Base-by-base conservation (phyloP, 2,888 invertebrate genomes). In the Hyppa rectilinea region DNA sequence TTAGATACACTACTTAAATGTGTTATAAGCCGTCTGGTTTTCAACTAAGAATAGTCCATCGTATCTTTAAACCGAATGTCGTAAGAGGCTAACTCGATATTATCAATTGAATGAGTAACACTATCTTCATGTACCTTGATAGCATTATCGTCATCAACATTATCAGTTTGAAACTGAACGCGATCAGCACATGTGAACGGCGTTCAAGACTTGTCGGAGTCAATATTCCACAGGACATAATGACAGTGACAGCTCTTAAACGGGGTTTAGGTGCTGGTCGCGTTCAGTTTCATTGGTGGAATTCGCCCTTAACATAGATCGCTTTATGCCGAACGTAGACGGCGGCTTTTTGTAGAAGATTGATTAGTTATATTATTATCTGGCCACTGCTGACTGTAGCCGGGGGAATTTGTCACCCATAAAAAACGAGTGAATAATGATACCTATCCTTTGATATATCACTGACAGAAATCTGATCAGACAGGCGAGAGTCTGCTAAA, bases 101-200 rank as follows among this genome's bases (percentile, higher is more conserved):
- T 63, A 78, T 72, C 79, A 72, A 71, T 71, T 62, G 58, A 62
- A 78, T 63, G 58, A 63, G 73, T 60, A 59, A 31, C 49, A 63
- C 29, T 75, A 78, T 71, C 61, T 50, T 23, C 49, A 10, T 43
- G 58, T 73, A 66, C 29, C 20, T 50, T 53, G 79, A 78, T 72
- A 72, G 40, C 49, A 55, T 55, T 63, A 71, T 71, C 78, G 40
- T 59, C 56, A 58, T 61, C 43, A 38, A 36, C 12, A 36, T 59
- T 38, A 73, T 73, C 73, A 77, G 77, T 34, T 40, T 72, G n/a
- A n/a, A n/a, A n/a, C n/a, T n/a, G n/a, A n/a, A n/a, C n/a, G n/a
- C n/a, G n/a, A n/a, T n/a, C n/a, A n/a, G n/a, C n/a, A n/a, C n/a
- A n/a, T n/a, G n/a, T n/a, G n/a, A n/a, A n/a, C n/a, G n/a, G n/a